Percentiles rank a stretch among this genome's conserved stretches.
Evolutionary conservation across 2,888 invertebrate species (phyloP).

Genomic region (Monochamus alternatus): DNA sequence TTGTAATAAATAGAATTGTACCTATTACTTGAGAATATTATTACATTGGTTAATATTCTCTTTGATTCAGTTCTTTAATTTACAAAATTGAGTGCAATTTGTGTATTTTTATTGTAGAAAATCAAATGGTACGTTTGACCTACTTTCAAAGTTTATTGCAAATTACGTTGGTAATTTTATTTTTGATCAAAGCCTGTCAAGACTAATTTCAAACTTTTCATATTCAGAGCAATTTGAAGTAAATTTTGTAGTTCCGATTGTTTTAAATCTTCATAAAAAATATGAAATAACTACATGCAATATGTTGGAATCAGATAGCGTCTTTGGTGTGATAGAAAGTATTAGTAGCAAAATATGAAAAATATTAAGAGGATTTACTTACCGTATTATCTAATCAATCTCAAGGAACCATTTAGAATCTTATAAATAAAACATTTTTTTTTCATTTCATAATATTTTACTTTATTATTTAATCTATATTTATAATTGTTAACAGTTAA

Average conservation of each 20-base stretch:
- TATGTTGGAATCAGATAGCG: too few relatives aligned
- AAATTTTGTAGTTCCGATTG: too few relatives aligned
- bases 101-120: not conserved
- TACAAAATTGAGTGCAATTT: not conserved
- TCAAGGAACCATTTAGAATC: too few relatives aligned
- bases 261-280: too few relatives aligned
- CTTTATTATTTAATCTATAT: constrained; percentile 62
- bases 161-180: too few relatives aligned
- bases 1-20: not conserved
- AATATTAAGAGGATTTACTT: not conserved
- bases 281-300: too few relatives aligned
- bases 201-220: too few relatives aligned
- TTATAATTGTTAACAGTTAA: constrained; percentile 62
- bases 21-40: not conserved
- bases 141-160: not conserved
- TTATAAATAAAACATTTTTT: constrained; percentile 44
- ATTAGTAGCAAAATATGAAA: too few relatives aligned
- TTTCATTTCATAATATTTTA: constrained; percentile 42
- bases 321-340: too few relatives aligned
- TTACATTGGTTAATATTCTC: not conserved
- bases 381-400: not conserved
- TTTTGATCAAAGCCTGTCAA: too few relatives aligned
- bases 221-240: too few relatives aligned
- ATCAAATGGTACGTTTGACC: not conserved
- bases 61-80: not conserved